Base-by-base conservation (phyloP, 2,113 vertebrate genomes). In the Myodes glareolus region DNA sequence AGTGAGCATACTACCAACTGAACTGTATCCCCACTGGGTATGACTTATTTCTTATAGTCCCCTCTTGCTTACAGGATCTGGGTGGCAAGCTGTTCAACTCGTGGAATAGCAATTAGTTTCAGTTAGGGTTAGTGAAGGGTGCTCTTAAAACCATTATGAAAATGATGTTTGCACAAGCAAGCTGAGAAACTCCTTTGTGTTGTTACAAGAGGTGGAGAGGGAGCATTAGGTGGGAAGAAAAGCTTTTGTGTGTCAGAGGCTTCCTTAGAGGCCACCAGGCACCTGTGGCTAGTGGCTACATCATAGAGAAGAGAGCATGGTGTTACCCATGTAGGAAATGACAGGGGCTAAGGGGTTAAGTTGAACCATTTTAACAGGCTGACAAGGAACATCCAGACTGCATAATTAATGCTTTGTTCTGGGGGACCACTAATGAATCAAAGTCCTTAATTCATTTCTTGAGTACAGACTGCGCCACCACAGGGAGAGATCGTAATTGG, bases 381-480 rank as follows among this genome's bases (percentile, higher is more conserved):
- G 92, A 73, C 73, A 33, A 68, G 67, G 87, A 0, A 27, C 50
- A 77, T 61, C 1, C 50, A 0, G 39, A 68, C 87, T 4, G 0
- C 47, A n/a, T 90, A 90, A 94, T 76, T 33, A 90, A 65, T 85
- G 45, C 85, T 89, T 96, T n/a, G 70, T 96, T 8, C 13, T 58
- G 63, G 87, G 95, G 72, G 82, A 14, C 94, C 95, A 95, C 92
- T 90, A 93, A 47, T 90, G 92, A 47, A 3, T 94, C 95, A 89
- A 92, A 97, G 95, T 88, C 2, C 0, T 2, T 52, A 36, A 95
- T 97, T 47, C 55, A 50, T 97, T 98, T 97, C 76, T 0, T 92
- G 90, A 97, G 97, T 94, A 92, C 95, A 97, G 91, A 97, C 96
- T 96, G 91, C 61, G n/a, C n/a, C 94, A 75, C 90, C 92, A 73